phyloP scores from a whole-genome alignment of 2,113 vertebrate species.

The Rissa tridactyla region DNA sequence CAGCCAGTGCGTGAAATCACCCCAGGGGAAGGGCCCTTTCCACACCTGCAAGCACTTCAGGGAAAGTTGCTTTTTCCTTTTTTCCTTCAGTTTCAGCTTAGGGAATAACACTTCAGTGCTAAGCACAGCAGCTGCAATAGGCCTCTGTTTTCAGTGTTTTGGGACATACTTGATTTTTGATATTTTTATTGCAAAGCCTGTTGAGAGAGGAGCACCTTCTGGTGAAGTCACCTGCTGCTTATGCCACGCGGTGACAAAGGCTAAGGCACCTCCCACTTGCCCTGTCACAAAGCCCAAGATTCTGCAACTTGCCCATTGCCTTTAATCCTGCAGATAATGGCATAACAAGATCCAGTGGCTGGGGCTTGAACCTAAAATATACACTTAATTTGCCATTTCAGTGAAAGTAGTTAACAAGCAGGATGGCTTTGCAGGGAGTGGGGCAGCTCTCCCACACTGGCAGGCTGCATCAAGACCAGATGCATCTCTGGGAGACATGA shows the following conservation, averaged over 20 bases:
- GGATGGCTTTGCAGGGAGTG: neutral
- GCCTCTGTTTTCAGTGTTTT: neutral
- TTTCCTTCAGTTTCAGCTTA: neutral
- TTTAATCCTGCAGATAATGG: neutral
- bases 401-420: constrained; percentile 24
- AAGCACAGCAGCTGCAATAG: neutral
- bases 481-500: neutral
- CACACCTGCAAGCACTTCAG: neutral
- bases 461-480: neutral
- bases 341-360: neutral
- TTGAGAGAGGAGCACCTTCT: neutral
- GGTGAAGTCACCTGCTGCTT: neutral
- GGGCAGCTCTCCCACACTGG: neutral
- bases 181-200: neutral
- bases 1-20: neutral
- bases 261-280: neutral
- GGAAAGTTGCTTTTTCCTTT: neutral
- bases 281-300: neutral
- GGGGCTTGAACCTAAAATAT: neutral
- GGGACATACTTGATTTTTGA: neutral
- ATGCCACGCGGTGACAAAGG: neutral
- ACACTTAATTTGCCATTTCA: neutral
- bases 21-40: neutral
- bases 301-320: neutral
- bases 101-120: neutral